Conservation (phyloP, 23 tunicate genomes). For the Halocynthia aurantium region DNA sequence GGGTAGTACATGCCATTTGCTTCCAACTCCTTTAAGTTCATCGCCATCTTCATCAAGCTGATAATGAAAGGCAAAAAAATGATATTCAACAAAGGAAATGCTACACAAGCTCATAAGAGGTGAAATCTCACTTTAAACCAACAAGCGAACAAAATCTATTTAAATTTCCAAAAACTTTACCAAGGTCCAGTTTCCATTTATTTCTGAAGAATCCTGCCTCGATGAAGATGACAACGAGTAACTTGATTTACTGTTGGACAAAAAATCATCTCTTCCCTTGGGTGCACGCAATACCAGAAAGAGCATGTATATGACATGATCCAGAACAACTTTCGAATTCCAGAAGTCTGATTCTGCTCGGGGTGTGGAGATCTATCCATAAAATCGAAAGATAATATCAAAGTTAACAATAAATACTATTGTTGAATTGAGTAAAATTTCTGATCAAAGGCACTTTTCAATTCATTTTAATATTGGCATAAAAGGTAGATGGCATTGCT, state of each 20-base stretch:
- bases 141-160: no score
- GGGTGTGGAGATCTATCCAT: slow-evolving; percentile 4
- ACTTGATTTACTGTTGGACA: slow-evolving; percentile 30
- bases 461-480: no score
- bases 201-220: no score
- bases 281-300: slow-evolving; percentile 45
- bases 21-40: slow-evolving; percentile 37
- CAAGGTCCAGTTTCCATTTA: no score
- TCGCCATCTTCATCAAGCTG: slow-evolving; percentile 86
- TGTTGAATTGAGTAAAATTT: no score
- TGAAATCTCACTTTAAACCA: no score
- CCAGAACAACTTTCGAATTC: slow-evolving; percentile 44
- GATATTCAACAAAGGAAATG: neutral
- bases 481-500: no score
- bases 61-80: neutral
- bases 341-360: neutral
- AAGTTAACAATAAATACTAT: no score
- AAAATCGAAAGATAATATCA: no score
- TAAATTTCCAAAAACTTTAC: no score
- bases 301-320: slow-evolving; percentile 60
- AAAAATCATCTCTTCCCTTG: slow-evolving; percentile 45
- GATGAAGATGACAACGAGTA: no score
- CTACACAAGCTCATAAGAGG: neutral
- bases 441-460: no score
- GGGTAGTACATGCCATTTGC: slow-evolving; percentile 28